These are phyloP conservation scores for Trichomalopsis sarcophagae DNA, from an alignment of 1,140 invertebrate genomes.

Conservation along the genomic window DNA sequence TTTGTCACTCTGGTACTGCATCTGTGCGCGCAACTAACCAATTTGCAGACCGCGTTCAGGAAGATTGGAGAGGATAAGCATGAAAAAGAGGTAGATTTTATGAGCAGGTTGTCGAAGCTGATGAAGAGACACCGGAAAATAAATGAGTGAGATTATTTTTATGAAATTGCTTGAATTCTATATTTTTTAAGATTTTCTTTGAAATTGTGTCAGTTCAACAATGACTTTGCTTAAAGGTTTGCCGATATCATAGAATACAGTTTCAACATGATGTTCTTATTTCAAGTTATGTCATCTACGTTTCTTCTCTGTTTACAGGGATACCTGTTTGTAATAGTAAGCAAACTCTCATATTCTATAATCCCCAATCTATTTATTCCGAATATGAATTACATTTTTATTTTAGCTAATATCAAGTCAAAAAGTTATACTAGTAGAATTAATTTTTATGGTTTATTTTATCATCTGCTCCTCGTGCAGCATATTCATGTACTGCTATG, in stretches of 20 bases:
- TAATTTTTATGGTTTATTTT: conserved; percentile 31
- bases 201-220: background rate
- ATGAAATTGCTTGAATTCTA: no score
- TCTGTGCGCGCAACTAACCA: conserved; percentile 52
- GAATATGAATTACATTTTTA: background rate
- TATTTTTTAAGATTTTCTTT: no score
- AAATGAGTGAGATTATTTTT: background rate
- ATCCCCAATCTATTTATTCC: background rate
- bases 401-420: conserved; percentile 13
- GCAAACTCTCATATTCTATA: background rate
- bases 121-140: background rate
- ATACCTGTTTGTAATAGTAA: conserved; percentile 70
- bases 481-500: conserved; percentile 37
- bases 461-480: background rate
- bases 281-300: conserved; percentile 70
- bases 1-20: conserved; percentile 61
- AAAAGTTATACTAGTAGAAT: background rate
- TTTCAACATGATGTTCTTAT: conserved; percentile 69
- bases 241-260: conserved; percentile 65
- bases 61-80: background rate
- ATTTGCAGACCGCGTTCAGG: background rate
- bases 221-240: conserved; percentile 42
- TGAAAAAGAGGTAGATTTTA: background rate
- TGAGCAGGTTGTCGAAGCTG: background rate
- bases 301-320: conserved; percentile 73